Evolutionary conservation across 1,140 invertebrate species (phyloP), one percentile per base, ranked within the genome.

Genomic region (Heliconius hermathena): DNA sequence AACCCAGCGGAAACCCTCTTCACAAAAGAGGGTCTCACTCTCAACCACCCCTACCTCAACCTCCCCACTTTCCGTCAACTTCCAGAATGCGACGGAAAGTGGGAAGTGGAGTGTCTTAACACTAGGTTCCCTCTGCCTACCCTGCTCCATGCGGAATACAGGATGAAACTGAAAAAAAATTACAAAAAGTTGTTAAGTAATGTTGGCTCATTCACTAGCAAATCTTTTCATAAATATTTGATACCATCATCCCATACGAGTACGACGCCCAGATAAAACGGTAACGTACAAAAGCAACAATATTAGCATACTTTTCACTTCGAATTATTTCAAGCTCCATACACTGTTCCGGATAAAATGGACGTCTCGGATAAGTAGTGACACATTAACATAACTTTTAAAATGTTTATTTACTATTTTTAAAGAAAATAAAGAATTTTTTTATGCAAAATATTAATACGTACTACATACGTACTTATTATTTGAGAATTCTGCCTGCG

Each of bases 231-330:
- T 33, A 71, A 71, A 36, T 71, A 71, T 71, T 71, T 71, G 36
- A 36, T 71, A 13, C 71, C 18, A 38, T 71, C 38, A 16, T 66
- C 26, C 11, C 26, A 13, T 16, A 16, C 26, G 1, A 26, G 26
- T 1, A 26, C 1, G 57, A 29, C 26, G 71, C 71, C 71, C 18
- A 71, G 29, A 71, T 41, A 76, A 76, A 66, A 76, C 20, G 13
- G 3, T 73, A 33, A 33, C 75, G 77, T 81, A 74, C 82, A 85
- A 84, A 84, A 83, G 79, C 80, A 80, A 74, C 20, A 60, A 49
- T 60, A 84, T 84, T 82, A 82, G 73, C 85, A 88, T 86, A 88
- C 81, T 88, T 85, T 87, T 82, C 73, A 33, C 78, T 73, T 75
- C 66, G 75, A 76, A 83, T 86, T 81, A 79, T 84, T 79, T 81